Evolutionary conservation across 2,113 vertebrate species (phyloP).

Genomic region (Neoarius graeffei): DNA sequence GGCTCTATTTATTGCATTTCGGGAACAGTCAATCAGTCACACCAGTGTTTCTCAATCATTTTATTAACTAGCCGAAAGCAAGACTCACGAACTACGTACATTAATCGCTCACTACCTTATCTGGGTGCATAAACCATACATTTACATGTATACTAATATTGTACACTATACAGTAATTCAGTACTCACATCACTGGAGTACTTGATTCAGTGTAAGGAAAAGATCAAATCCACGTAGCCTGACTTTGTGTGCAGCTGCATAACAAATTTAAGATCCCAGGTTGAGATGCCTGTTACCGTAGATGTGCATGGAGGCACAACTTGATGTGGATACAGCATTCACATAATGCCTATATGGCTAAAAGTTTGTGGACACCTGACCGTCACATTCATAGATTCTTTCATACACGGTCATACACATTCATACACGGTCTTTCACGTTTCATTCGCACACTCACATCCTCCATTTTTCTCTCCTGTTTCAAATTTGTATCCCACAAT

Average conservation of each 20-base stretch:
- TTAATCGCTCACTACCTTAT: neutral
- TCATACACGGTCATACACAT: too few species aligned
- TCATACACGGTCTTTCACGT: too few species aligned
- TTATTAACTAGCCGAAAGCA: neutral
- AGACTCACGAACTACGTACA: neutral
- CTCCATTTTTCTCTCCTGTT: too few species aligned
- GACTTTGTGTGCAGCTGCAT: neutral
- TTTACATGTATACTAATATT: neutral
- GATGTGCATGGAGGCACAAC: too few species aligned
- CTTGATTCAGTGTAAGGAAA: neutral
- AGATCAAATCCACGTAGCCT: neutral
- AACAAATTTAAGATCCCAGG: neutral
- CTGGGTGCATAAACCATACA: neutral
- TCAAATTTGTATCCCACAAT: too few species aligned
- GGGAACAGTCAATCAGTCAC: neutral
- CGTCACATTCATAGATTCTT: neutral
- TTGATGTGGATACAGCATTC: neutral
- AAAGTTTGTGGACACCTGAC: neutral
- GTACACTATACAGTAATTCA: neutral
- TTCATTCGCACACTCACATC: too few species aligned
- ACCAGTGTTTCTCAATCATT: neutral
- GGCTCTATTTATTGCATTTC: neutral
- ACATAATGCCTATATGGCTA: neutral
- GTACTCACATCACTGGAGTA: neutral
- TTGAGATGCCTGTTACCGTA: neutral